phyloP scores from a whole-genome alignment of 2,113 vertebrate genomes.

The Xenus cinereus region DNA sequence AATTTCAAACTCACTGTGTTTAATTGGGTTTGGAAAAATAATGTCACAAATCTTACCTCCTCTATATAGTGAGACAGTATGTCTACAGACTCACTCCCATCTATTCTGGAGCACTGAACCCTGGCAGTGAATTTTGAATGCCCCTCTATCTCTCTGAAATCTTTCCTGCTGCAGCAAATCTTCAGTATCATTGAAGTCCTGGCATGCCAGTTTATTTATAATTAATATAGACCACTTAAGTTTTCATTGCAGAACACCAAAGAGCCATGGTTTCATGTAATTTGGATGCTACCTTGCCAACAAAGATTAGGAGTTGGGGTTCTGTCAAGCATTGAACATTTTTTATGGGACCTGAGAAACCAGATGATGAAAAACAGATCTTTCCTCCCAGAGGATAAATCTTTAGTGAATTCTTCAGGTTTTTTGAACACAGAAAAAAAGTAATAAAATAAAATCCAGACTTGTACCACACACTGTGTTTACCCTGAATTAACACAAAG shows the following conservation, averaged over 20 bases:
- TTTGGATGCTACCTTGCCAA: background rate
- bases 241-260: constrained; percentile 7
- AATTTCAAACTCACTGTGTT: background rate
- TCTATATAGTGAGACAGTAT: background rate
- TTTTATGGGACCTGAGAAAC: constrained; percentile 7
- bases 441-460: background rate
- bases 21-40: constrained; percentile 24
- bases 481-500: background rate
- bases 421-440: background rate
- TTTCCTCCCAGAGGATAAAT: constrained; percentile 18
- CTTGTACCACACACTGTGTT: constrained; percentile 24
- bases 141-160: background rate
- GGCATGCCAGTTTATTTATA: constrained; percentile 22
- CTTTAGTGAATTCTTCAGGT: background rate
- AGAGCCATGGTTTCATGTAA: background rate
- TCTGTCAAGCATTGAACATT: background rate
- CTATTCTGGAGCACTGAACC: background rate
- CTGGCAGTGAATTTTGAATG: background rate
- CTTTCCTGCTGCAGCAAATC: background rate
- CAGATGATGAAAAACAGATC: constrained; percentile 43
- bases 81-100: background rate
- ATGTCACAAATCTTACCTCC: background rate
- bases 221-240: constrained; percentile 10
- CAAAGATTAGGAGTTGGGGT: background rate
- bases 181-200: background rate